Evolutionary conservation across 2,113 vertebrate genomes (phyloP), one percentile per base, ranked within the genome.

Genomic region (Tapirus terrestris): DNA sequence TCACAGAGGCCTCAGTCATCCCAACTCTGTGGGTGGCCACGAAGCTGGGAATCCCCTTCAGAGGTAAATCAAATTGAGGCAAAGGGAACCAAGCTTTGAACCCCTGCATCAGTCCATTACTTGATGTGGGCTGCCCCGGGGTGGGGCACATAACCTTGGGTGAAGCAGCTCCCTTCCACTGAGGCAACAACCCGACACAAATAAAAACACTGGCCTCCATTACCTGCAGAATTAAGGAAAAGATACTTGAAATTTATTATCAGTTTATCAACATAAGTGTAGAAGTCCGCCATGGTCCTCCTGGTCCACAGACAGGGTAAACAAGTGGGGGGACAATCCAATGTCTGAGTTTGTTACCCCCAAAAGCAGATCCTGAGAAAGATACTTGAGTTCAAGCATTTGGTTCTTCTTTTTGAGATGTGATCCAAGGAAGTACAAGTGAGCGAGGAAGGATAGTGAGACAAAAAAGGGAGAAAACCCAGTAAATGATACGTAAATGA

Each of bases 301-400:
- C 79, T 79, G 10, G 20, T 39, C 31, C 43, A 68, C 17, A 90
- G 86, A 33, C 13, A 68, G 25, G 11, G 0, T 48, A 77, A 67
- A 60, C 27, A 12, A 91, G 43, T 65, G 8, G n/a, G 31, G 6
- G 3, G 65, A 90, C 68, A 73, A 73, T 23, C 53, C 16, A 73
- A 33, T 67, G 6, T 56, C 73, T 85, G 29, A 84, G 43, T 89
- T 23, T n/a, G 33, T 20, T 20, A 48, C 23, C 48, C 75, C 1
- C 43, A 70, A 65, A 96, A 33, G 36, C 33, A 76, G 21, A 33
- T 33, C 73, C 45, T 89, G 61, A 63, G n/a, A 91, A 93, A 97
- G 39, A 21, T 6, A 73, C 23, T 58, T 81, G 12, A 56, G 23
- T 58, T 89, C 27, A 79, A 16, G 13, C 31, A 76, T 43, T 75